Evolutionary conservation across 2,113 vertebrate species (phyloP), one percentile per base, ranked within the genome.

Genomic region (Dicerorhinus sumatrensis): DNA sequence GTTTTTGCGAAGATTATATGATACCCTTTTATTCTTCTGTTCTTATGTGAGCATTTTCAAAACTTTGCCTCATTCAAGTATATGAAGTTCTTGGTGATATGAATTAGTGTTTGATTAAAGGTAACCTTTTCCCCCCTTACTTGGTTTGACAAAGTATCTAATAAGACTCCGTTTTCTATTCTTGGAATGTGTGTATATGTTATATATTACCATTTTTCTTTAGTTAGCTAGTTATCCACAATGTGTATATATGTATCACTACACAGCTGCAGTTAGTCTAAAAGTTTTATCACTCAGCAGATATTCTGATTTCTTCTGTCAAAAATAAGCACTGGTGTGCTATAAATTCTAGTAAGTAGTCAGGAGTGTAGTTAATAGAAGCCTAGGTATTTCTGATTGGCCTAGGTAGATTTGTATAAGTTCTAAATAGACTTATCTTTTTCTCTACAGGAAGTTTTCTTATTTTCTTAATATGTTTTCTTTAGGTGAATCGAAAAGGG

Each of bases 401-500:
- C 25, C 13, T 60, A n/a, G 20, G 23, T 63, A 73, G 51, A 62
- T 94, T 91, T 79, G 36, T 94, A 0, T 18, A 67, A 76, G 11
- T 89, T 89, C 62, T 95, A 75, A 82, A 85, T 58, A 70, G 27
- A 48, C 3, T 85, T 58, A 42, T 84, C 16, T 95, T 93, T 95
- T 94, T 92, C 39, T 89, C 39, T 23, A 5, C 81, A 18, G 36
- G 48, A 76, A 42, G 31, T 92, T 96, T 92, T 96, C 39, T 96
- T 94, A 98, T 31, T 83, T 58, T 20, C 0, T 96, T 98, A 95
- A 56, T 48, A 21, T 96, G 36, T 89, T 84, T 97, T 0, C 91
- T 98, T 96, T 95, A 98, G 99, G 98, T 98, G 67, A 97, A 92
- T 96, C 36, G 73, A 69, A 85, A 89, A 98, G 69, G 76, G 91